Base-by-base conservation (phyloP, 2,113 vertebrate species). In the Dolichallabes microphthalmus region DNA sequence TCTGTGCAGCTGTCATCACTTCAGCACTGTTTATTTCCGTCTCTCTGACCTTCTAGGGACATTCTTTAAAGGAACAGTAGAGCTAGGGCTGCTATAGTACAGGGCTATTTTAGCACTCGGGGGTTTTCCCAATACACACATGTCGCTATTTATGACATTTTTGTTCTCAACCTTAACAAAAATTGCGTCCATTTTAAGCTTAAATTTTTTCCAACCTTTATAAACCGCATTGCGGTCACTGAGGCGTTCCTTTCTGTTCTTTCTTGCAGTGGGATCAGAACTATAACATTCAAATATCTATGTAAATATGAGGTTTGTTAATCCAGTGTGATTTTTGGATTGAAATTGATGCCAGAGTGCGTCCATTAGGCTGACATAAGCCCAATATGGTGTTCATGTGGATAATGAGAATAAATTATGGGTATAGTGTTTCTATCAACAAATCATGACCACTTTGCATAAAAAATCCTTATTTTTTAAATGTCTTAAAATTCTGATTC, bases 51-150 rank as follows among this genome's bases (percentile, higher is more conserved):
- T 87, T 89, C 74, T 86, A 90, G 45, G 88, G 90, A 83, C 80
- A 88, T 89, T 80, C 85, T 86, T 89, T 89, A 85, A 81, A 79
- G 68, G 84, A 89, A 84, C 66, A 83, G 86, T 75, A 63, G 84
- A 80, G 84, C 61, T 64, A 64, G 85, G 74, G 52, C 50, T 57
- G 20, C 73, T 83, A 71, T 77, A 74, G 60, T 64, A 35, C 5
- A 4, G 30, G 80, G 74, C 74, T 69, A 74, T 79, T 89, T 83
- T 81, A 86, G 77, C 81, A 83, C 52, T 20, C 0, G 22, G 84
- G 85, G 86, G 68, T 80, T 81, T 85, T 84, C 88, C 80, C 73
- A 64, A 32, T 57, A 50, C 50, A 68, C 50, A 76, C 71, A 86
- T 17, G 32, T 22, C 35, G 14, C 11, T 71, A 20, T 4, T 14